These are phyloP conservation scores for Crenuchus spilurus DNA, from an alignment of 2,797 vertebrate species.

Conservation along the genomic window DNA sequence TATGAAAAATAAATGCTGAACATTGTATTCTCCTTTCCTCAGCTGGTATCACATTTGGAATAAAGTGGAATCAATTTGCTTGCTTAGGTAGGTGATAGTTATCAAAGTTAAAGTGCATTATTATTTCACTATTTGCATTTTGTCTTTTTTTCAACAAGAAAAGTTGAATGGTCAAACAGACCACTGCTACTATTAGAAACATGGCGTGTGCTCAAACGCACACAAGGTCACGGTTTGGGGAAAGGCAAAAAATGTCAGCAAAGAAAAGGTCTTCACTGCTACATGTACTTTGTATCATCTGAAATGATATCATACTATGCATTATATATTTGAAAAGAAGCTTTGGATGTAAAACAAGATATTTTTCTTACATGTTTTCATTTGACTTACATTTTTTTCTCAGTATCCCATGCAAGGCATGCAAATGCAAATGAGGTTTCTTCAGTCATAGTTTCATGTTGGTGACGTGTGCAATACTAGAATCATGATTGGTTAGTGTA, in stretches of 20 bases:
- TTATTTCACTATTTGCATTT: slow-evolving; percentile 48
- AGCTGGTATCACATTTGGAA: slow-evolving; percentile 51
- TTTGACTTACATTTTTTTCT: slow-evolving; percentile 84
- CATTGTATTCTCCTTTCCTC: slow-evolving; percentile 64
- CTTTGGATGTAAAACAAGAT: slow-evolving; percentile 86
- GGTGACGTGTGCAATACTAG: slow-evolving; percentile 74
- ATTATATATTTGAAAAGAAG: slow-evolving; percentile 88
- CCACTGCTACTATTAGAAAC: slow-evolving; percentile 49
- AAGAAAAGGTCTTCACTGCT: slow-evolving; percentile 82
- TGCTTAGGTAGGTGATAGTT: slow-evolving; percentile 21
- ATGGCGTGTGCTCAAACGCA: slow-evolving; percentile 59
- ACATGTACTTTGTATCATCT: slow-evolving; percentile 77
- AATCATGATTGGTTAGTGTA: slow-evolving; percentile 68
- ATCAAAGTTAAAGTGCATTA: slow-evolving; percentile 54
- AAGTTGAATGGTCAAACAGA: slow-evolving; percentile 26
- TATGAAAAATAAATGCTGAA: slow-evolving; percentile 63
- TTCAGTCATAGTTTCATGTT: slow-evolving; percentile 71
- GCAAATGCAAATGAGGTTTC: slow-evolving; percentile 83
- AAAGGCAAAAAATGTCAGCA: slow-evolving; percentile 87
- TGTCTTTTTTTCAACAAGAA: slow-evolving; percentile 16
- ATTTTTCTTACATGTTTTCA: slow-evolving; percentile 77
- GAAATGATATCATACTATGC: slow-evolving; percentile 78
- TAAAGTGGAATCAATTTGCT: slow-evolving; percentile 35
- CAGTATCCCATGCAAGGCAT: slow-evolving; percentile 96
- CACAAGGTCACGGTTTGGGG: slow-evolving; percentile 73